Evolutionary conservation across 1,140 invertebrate species (phyloP).

Genomic region (Lepidurus arcticus): DNA sequence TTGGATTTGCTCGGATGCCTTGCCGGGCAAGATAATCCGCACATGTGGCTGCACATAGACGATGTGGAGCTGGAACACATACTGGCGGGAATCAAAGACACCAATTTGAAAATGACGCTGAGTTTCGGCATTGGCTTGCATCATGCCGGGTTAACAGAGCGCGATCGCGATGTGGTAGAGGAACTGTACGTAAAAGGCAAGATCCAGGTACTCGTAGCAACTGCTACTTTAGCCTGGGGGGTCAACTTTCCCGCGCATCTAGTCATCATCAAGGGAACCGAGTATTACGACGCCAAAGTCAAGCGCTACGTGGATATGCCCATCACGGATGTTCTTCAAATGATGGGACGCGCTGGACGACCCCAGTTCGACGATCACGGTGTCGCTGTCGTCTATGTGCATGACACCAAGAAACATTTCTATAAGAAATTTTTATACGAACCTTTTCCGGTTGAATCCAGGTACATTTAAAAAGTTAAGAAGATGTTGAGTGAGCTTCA

Average conservation of each 20-base stretch:
- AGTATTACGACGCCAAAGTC: constrained; percentile 95
- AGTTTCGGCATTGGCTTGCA: constrained; percentile 98
- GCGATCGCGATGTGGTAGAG: constrained; percentile 85
- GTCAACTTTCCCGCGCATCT: constrained; percentile 96
- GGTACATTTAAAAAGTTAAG: constrained; percentile 41
- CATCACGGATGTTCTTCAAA: constrained; percentile 96
- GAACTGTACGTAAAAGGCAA: constrained; percentile 94
- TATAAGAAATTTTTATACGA: constrained; percentile 99
- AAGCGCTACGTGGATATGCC: constrained; percentile 98
- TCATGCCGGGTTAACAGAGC: constrained; percentile 90
- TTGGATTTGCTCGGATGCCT: constrained; percentile 92
- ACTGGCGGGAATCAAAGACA: constrained; percentile 71
- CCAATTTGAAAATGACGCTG: constrained; percentile 86
- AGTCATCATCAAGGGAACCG: constrained; percentile 81
- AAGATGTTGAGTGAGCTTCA: constrained; percentile 25
- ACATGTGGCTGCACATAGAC: constrained; percentile 88
- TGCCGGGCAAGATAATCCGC: constrained; percentile 83
- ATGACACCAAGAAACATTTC: constrained; percentile 97
- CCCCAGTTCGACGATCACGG: constrained; percentile 91
- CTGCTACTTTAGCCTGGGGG: constrained; percentile 96
- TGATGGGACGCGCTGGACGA: constrained; percentile 97
- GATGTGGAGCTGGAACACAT: constrained; percentile 77
- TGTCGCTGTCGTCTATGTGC: constrained; percentile 92
- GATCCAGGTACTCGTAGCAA: constrained; percentile 94
- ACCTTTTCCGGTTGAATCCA: constrained; percentile 96